Evolutionary conservation across 2,888 invertebrate genomes (phyloP).

Genomic region (Phyto melanocephala): DNA sequence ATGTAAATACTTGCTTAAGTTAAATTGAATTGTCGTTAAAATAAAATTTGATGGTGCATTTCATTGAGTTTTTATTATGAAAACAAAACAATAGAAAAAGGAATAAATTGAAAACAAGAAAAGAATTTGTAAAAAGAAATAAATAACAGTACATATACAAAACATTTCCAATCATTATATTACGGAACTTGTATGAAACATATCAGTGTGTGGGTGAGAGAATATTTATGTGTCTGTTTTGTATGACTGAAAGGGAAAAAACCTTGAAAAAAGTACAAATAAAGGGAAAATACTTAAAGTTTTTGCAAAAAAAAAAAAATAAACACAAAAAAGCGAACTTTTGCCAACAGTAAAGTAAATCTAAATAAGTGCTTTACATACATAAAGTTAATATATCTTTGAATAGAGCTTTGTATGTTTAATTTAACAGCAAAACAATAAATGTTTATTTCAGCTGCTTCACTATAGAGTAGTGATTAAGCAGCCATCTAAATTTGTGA

Average conservation of each 20-base stretch:
- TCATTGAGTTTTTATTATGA: constrained; percentile 29
- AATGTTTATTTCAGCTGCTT: too few species aligned
- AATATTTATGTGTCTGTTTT: not conserved
- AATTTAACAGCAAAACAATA: too few species aligned
- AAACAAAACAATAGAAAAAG: not conserved
- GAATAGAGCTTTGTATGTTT: too few species aligned
- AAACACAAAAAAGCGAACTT: not conserved
- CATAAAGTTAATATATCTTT: too few species aligned
- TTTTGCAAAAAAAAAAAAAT: not conserved
- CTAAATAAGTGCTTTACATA: not conserved
- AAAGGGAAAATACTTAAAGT: constrained; percentile 9
- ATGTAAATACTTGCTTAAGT: not conserved
- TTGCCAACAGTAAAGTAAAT: not conserved
- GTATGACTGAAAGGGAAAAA: not conserved
- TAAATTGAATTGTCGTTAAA: constrained; percentile 11
- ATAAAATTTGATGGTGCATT: constrained; percentile 27
- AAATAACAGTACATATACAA: not conserved
- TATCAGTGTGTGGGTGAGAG: not conserved
- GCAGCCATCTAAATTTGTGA: too few species aligned
- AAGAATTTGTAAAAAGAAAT: not conserved
- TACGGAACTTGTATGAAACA: too few species aligned
- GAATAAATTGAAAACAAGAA: not conserved
- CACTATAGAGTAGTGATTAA: too few species aligned
- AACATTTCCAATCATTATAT: not conserved
- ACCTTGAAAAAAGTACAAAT: constrained; percentile 6